phyloP scores from a whole-genome alignment of 1,140 invertebrate species.

The Diabrotica virgifera region DNA sequence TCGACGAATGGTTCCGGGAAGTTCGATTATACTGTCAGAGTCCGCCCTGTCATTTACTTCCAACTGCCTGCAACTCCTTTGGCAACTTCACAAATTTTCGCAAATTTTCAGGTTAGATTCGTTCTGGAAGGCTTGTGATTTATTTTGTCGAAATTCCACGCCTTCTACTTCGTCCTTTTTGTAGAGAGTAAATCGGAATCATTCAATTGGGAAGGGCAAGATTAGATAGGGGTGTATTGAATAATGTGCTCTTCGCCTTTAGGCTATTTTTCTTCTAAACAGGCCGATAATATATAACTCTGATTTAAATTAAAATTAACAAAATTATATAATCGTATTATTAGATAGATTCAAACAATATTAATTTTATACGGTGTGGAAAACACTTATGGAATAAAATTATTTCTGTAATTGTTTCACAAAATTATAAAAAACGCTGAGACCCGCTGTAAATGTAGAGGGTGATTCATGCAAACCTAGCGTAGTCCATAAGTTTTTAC shows the following conservation, averaged over 20 bases:
- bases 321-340: too few relatives aligned
- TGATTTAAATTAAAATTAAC: too few relatives aligned
- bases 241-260: background rate
- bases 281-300: too few relatives aligned
- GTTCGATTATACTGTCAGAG: background rate
- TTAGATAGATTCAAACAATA: too few relatives aligned
- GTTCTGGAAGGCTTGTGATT: slow-evolving; percentile 3
- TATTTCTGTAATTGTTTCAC: too few relatives aligned
- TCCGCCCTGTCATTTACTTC: slow-evolving; percentile 6
- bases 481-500: too few relatives aligned
- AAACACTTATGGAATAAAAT: too few relatives aligned
- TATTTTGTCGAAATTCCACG: background rate
- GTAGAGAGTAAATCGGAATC: background rate
- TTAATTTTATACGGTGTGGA: too few relatives aligned
- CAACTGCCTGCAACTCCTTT: background rate
- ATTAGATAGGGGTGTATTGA: background rate
- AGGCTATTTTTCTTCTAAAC: background rate
- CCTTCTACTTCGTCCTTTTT: background rate
- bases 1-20: background rate
- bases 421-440: too few relatives aligned
- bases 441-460: too few relatives aligned
- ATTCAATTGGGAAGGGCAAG: background rate
- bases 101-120: slow-evolving; percentile 12
- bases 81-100: slow-evolving; percentile 5
- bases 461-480: too few relatives aligned